Evolutionary conservation across 2,888 invertebrate genomes (phyloP), one percentile per base, ranked within the genome.

Genomic region (Ophion ventricosus): DNA sequence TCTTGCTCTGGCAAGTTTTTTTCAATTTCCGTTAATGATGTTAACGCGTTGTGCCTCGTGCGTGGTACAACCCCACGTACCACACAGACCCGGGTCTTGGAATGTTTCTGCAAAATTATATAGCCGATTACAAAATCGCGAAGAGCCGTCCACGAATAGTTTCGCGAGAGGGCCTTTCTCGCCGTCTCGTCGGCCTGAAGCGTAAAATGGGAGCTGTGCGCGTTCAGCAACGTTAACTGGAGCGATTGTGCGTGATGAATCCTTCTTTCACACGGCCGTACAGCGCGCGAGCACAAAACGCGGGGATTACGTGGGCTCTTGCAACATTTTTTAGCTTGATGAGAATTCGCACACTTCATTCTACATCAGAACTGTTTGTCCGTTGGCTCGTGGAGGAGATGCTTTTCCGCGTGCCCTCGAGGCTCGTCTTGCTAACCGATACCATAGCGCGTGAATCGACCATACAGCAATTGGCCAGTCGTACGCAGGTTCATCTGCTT

Each of bases 281-380:
- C 64, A 70, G 29, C 17, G 67, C 59, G 75, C 29, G 29, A 26
- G 29, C 35, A 57, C 25, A 64, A 61, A 64, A 73, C 43, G 35
- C 72, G 86, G 84, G 86, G 87, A 89, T 89, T 88, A 90, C 87
- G 87, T 82, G 85, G 85, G 87, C 79, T 88, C 87, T 90, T 91
- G 89, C 90, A 90, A 91, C 90, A 91, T 89, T 49, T 49, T 49
- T 89, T 83, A 87, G 80, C 86, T 74, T 67, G 57, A 69, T 63
- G 63, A 86, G 86, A 85, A 88, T 82, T 91, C 90, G 89, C 91
- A 91, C 89, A 88, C 87, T 90, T 88, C 86, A 87, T 80, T 4
- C 20, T 35, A 20, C 56, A 56, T 25, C 17, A 35, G 29, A 70
- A 54, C 26, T 75, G 10, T 49, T 56, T 69, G 10, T 63, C 26